Conservation (phyloP, 1,140 invertebrate species). For the Potamilus streckersoni region DNA sequence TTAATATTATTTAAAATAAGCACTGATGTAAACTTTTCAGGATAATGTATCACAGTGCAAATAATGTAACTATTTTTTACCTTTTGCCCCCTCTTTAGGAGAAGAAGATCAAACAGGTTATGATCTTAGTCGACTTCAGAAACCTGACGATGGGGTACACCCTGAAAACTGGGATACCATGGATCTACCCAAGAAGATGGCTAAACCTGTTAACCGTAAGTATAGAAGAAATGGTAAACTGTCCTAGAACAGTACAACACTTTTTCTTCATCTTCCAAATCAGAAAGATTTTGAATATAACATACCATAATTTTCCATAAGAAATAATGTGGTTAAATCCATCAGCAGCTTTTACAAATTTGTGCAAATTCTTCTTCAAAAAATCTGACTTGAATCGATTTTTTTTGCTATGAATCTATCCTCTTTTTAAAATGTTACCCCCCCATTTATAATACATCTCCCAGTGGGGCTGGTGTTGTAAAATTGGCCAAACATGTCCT, state of each 20-base stretch:
- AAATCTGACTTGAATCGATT: too few relatives aligned
- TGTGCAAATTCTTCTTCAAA: too few relatives aligned
- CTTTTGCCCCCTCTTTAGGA: slow-evolving; percentile 68
- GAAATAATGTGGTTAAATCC: not conserved
- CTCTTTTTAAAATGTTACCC: too few relatives aligned
- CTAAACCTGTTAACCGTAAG: slow-evolving; percentile 29
- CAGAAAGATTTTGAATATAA: not conserved
- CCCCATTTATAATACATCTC: too few relatives aligned
- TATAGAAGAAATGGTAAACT: not conserved
- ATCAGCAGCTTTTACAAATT: too few relatives aligned
- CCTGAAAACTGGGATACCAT: slow-evolving; percentile 32
- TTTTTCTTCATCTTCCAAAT: not conserved
- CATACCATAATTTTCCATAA: slow-evolving; percentile 1
- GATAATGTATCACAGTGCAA: not conserved
- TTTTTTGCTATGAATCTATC: too few relatives aligned
- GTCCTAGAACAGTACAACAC: not conserved
- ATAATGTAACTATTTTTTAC: not conserved
- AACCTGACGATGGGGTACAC: slow-evolving; percentile 42
- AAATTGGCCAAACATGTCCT: too few relatives aligned
- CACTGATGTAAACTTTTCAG: not conserved
- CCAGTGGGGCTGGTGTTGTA: too few relatives aligned
- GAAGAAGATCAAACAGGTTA: slow-evolving; percentile 99
- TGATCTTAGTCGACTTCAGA: slow-evolving; percentile 97
- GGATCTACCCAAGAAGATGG: slow-evolving; percentile 9
- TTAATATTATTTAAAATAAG: not conserved